Conservation (phyloP, 1,140 invertebrate genomes). For the Drosophila eugracilis region DNA sequence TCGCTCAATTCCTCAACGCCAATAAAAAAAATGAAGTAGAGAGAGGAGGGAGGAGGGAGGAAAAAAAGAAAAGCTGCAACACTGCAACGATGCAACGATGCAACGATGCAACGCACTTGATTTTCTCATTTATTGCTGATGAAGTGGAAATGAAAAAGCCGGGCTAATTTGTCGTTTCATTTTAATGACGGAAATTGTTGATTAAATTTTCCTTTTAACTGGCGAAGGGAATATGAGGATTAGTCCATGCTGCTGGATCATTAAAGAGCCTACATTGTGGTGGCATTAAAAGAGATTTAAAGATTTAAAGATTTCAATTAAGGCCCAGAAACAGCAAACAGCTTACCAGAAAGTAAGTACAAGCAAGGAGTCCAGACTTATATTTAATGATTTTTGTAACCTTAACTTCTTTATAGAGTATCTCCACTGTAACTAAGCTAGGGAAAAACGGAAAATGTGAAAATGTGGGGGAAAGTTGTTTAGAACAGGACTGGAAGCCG, state of each 20-base stretch:
- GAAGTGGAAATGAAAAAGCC: constrained; percentile 64
- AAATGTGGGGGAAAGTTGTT: constrained; percentile 2
- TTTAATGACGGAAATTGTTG: constrained; percentile 64
- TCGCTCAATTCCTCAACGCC: background rate
- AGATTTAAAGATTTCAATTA: too few species aligned
- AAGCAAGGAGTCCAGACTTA: too few species aligned
- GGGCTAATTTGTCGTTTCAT: constrained; percentile 39
- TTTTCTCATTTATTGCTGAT: constrained; percentile 64
- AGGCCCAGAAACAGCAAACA: too few species aligned
- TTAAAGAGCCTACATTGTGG: constrained; percentile 48
- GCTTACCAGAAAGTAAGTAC: too few species aligned
- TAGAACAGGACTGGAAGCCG: constrained; percentile 3
- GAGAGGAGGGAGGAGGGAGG: too few species aligned
- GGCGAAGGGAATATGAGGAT: background rate
- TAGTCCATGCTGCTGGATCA: constrained; percentile 1
- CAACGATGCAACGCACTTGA: background rate
- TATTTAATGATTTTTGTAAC: too few species aligned
- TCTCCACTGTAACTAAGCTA: background rate
- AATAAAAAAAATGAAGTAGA: constrained; percentile 1
- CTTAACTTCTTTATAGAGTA: too few species aligned
- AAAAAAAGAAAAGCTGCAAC: too few species aligned
- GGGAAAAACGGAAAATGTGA: too few species aligned
- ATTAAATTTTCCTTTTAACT: constrained; percentile 44
- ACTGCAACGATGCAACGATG: too few species aligned
- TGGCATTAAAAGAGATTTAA: background rate